A percentile compares a stretch with the other conserved stretches of the same genome.
Conservation (phyloP, 2,888 invertebrate genomes). For the Catocala sponsa region DNA sequence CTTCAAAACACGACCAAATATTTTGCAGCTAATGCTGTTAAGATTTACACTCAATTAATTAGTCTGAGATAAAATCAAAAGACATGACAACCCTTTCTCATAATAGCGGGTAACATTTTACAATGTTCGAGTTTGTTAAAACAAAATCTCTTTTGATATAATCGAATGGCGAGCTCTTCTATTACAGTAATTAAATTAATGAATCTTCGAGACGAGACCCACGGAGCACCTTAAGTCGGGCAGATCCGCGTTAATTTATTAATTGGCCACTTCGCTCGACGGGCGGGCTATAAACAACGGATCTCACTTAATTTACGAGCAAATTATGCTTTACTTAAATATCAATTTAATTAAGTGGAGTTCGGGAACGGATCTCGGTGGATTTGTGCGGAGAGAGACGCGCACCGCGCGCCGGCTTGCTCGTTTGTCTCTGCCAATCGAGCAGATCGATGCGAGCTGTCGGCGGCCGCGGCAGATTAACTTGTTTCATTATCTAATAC, state of each 20-base stretch:
- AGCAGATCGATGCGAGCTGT: slow-evolving; percentile 56
- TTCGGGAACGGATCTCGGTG: slow-evolving; percentile 74
- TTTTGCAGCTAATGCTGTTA: no score
- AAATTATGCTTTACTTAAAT: slow-evolving; percentile 88
- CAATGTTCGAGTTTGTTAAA: slow-evolving; percentile 16
- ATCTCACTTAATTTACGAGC: slow-evolving; percentile 87
- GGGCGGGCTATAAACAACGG: slow-evolving; percentile 83
- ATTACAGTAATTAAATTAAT: slow-evolving; percentile 81
- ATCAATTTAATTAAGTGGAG: slow-evolving; percentile 88
- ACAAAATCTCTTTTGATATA: slow-evolving; percentile 43
- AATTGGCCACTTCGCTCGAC: slow-evolving; percentile 82
- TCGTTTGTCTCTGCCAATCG: slow-evolving; percentile 81
- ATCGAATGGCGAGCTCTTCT: slow-evolving; percentile 53
- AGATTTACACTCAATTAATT: slow-evolving; percentile 5
- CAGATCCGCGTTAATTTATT: slow-evolving; percentile 85
- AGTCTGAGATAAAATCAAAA: not conserved
- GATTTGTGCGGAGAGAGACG: slow-evolving; percentile 65
- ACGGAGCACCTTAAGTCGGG: slow-evolving; percentile 80
- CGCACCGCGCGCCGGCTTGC: slow-evolving; percentile 39
- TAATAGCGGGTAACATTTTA: not conserved
- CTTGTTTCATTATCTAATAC: slow-evolving; percentile 44
- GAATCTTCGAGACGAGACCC: slow-evolving; percentile 75
- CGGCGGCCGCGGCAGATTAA: slow-evolving; percentile 46
- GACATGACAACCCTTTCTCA: slow-evolving; percentile 14
- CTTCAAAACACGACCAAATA: no score